Evolutionary conservation across 2,797 vertebrate genomes (phyloP).

Genomic region (Chloroceryle amazona): DNA sequence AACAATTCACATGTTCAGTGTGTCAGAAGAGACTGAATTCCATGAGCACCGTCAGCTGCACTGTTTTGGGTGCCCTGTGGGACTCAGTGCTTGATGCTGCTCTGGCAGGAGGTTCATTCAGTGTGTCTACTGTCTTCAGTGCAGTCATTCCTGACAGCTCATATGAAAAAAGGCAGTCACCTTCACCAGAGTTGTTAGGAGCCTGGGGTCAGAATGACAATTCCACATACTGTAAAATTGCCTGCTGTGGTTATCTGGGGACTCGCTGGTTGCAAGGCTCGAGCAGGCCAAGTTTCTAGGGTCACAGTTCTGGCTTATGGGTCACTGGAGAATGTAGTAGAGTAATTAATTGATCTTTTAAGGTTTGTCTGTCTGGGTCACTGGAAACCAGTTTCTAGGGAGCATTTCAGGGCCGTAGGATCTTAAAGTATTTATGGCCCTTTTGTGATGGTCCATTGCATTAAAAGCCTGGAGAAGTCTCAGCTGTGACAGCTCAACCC

Average conservation of each 20-base stretch:
- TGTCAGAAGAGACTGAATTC: background rate
- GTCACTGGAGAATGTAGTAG: background rate
- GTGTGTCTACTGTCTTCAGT: background rate
- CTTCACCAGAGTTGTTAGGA: background rate
- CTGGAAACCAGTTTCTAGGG: background rate
- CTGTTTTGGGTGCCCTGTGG: rapidly evolving
- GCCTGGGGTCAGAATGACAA: background rate
- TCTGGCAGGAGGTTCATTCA: background rate
- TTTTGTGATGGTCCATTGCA: background rate
- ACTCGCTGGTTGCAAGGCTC: rapidly evolving
- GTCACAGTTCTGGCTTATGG: background rate
- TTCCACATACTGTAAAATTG: background rate
- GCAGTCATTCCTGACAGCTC: background rate
- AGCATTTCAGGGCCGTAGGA: background rate
- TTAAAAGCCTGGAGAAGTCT: background rate
- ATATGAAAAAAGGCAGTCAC: background rate
- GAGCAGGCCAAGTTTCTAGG: background rate
- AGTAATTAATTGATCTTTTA: background rate
- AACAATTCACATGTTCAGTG: background rate
- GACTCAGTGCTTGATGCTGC: rapidly evolving
- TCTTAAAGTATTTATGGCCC: background rate
- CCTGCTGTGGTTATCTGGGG: background rate
- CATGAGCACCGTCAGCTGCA: background rate
- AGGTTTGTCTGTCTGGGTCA: background rate
- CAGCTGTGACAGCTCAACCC: background rate